Conservation (phyloP, 2,888 invertebrate species). For the Synergus gifuensis region DNA sequence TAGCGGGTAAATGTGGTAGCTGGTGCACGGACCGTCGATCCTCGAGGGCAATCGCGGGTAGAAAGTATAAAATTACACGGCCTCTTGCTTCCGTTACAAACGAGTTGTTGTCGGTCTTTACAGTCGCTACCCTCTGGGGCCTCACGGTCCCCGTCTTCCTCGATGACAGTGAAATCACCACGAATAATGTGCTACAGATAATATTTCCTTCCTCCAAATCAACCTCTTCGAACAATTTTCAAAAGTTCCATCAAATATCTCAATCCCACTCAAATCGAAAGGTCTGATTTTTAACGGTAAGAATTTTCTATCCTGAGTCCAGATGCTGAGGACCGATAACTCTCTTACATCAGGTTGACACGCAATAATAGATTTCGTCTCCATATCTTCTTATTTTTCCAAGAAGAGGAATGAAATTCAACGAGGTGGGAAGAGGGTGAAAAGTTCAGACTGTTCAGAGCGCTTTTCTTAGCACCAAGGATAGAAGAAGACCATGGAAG, state of each 20-base stretch:
- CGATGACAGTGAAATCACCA: conserved; percentile 13
- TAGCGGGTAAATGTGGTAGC: conserved; percentile 38
- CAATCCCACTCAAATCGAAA: background rate
- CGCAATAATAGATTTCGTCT: background rate
- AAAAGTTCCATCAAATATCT: background rate
- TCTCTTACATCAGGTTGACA: background rate
- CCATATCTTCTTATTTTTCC: background rate
- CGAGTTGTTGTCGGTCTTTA: conserved; percentile 10
- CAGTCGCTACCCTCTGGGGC: conserved; percentile 14
- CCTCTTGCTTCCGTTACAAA: conserved; percentile 31
- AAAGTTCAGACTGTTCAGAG: background rate
- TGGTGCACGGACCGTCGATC: conserved; percentile 24
- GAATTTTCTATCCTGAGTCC: background rate
- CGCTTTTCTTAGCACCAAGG: background rate
- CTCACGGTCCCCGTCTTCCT: background rate
- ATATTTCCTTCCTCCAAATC: too few species aligned
- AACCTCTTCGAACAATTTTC: background rate
- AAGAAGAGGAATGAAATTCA: background rate
- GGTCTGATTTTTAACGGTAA: background rate
- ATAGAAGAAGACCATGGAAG: background rate
- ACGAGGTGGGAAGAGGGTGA: background rate
- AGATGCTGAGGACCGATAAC: background rate
- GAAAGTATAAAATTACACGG: conserved; percentile 42
- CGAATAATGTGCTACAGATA: background rate
- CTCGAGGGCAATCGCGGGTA: conserved; percentile 37